Evolutionary conservation across 1,140 invertebrate species (phyloP), one percentile per base, ranked within the genome.

Genomic region (Sweltsa coloradensis): DNA sequence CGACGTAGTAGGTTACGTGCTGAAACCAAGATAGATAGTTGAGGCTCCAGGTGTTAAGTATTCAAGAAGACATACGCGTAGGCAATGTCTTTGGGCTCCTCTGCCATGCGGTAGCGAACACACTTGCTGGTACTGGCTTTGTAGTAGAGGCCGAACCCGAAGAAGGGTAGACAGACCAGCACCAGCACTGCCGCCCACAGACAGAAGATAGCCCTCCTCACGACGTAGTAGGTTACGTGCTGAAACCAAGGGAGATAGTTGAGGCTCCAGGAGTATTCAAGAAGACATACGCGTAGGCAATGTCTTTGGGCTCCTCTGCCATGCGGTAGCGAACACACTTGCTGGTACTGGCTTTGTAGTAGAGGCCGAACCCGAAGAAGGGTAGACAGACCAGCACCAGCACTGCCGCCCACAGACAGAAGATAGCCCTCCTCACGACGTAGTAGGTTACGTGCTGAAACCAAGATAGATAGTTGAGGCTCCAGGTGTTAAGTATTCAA

Each of bases 61-160:
- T n/a, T n/a, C n/a, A 87, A 83, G 61, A 85, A 85, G 16, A 88
- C 65, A 56, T 82, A 82, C 16, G 85, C 83, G 54, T 89, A 89
- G 4, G 75, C 73, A 27, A 82, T 68, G 62, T 89, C 84, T 9
- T 64, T 59, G 1, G 71, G 57, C 13, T 73, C 61, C 0, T 64
- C 69, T 0, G 81, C 87, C 54, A 81, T 73, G 42, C 83, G 70
- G 63, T 89, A 89, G 13, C 85, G 72, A 2, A 68, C 60, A 57
- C 86, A 90, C 40, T 65, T 59, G 9, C 58, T 52, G 41, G 57
- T 47, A 3, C 49, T 52, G 3, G 59, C 56, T 22, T 60, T 57
- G 55, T 81, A 85, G 62, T 88, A 91, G 4, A 83, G 68, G 2
- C 86, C 86, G 55, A 89, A 83, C 16, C 85, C 86, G 41, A 81